These are phyloP conservation scores for Colostygia pectinataria DNA, from an alignment of 2,888 invertebrate genomes.

Conservation along the genomic window DNA sequence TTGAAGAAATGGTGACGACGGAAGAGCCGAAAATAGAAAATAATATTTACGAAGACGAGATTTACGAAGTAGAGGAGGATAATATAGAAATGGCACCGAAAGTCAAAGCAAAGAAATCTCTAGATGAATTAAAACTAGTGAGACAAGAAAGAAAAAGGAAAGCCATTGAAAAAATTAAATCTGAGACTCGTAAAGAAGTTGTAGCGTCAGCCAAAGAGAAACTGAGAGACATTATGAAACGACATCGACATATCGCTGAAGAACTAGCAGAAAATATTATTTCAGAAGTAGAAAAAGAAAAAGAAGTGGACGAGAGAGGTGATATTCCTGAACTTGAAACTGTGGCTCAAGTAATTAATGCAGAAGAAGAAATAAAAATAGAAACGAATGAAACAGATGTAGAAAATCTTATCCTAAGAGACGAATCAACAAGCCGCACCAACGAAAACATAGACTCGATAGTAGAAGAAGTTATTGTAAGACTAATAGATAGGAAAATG, in stretches of 20 bases:
- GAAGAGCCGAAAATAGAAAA: slow-evolving; percentile 17
- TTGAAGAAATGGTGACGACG: slow-evolving; percentile 5
- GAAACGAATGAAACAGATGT: slow-evolving; percentile 26
- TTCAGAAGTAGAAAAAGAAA: slow-evolving; percentile 39
- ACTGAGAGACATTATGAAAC: slow-evolving; percentile 75
- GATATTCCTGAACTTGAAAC: slow-evolving; percentile 59
- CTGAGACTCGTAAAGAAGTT: slow-evolving; percentile 73
- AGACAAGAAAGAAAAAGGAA: slow-evolving; percentile 69
- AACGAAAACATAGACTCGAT: slow-evolving; percentile 71
- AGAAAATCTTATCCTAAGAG: slow-evolving; percentile 35
- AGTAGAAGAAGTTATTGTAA: slow-evolving; percentile 74
- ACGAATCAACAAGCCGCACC: slow-evolving; percentile 38
- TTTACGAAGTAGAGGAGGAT: slow-evolving; percentile 17
- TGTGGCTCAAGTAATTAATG: slow-evolving; percentile 32
- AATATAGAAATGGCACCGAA: slow-evolving; percentile 31
- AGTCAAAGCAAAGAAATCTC: slow-evolving; percentile 54
- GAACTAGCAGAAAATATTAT: slow-evolving; percentile 57
- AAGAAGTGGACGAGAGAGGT: slow-evolving; percentile 54
- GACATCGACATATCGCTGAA: slow-evolving; percentile 70
- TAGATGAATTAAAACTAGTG: slow-evolving; percentile 58
- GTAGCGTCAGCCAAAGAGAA: slow-evolving; percentile 78
- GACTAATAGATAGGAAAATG: slow-evolving; percentile 77
- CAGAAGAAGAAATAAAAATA: slow-evolving; percentile 28
- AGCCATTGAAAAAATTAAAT: slow-evolving; percentile 74
- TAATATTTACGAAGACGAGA: slow-evolving; percentile 5